Percentiles rank a stretch among this genome's conserved stretches.
These are phyloP conservation scores for Cromileptes altivelis DNA, from an alignment of 2,113 vertebrate genomes.

Conservation along the genomic window DNA sequence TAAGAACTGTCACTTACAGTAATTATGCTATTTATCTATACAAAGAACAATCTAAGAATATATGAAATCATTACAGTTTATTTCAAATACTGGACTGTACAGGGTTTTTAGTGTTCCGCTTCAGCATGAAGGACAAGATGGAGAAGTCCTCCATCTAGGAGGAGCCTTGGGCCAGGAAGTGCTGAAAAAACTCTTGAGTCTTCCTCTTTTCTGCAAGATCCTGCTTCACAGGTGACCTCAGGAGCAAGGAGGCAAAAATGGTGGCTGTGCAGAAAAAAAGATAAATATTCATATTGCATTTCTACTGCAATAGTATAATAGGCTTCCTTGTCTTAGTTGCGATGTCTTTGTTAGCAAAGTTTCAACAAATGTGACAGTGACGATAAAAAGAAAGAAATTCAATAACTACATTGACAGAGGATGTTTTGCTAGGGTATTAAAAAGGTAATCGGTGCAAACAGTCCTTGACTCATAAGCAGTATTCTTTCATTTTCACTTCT, in stretches of 20 bases:
- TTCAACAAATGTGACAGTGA: not conserved
- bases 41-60: conserved; percentile 57
- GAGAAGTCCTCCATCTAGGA: conserved; percentile 61
- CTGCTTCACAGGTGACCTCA: conserved; percentile 86
- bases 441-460: not conserved
- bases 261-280: conserved; percentile 84
- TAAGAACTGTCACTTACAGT: conserved; percentile 30
- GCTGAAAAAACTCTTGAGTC: conserved; percentile 92
- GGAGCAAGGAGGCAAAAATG: conserved; percentile 91
- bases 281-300: conserved; percentile 13
- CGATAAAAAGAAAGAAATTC: not conserved
- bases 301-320: conserved; percentile 3
- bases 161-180: conserved; percentile 86
- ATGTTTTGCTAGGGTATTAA: not conserved
- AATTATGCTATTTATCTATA: conserved; percentile 60
- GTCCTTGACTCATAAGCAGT: not conserved
- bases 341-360: not conserved
- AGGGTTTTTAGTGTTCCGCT: conserved; percentile 66
- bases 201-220: conserved; percentile 89
- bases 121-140: conserved; percentile 31
- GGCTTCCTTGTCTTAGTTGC: not conserved
- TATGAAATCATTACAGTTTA: conserved; percentile 65
- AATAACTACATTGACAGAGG: not conserved
- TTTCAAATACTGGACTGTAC: conserved; percentile 78
- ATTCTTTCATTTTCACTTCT: not conserved